A percentile compares a stretch with the other conserved stretches of the same genome.
Conservation (phyloP, 1,140 invertebrate genomes). For the Potamilus streckersoni region DNA sequence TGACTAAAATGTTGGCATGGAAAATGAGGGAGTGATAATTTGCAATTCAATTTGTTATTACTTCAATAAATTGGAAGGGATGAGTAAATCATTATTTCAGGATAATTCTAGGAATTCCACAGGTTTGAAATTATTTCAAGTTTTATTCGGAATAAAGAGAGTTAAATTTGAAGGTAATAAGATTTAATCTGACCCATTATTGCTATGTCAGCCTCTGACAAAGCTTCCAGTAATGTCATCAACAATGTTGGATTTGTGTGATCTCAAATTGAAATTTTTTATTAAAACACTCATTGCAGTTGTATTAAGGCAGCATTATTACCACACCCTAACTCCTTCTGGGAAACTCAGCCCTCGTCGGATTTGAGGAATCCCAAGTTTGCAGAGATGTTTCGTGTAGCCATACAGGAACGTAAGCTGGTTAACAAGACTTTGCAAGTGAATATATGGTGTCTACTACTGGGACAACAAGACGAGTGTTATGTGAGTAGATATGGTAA, state of each 20-base stretch:
- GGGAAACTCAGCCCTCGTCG: constrained; percentile 78
- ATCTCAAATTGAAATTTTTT: background rate
- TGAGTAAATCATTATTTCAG: no score
- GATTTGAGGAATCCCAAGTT: constrained; percentile 84
- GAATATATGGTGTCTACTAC: constrained; percentile 79
- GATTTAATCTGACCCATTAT: background rate
- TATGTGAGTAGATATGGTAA: constrained; percentile 50
- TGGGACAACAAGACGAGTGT: constrained; percentile 62
- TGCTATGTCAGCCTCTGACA: background rate
- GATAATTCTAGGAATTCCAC: no score
- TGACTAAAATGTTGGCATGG: background rate
- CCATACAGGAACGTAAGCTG: constrained; percentile 80
- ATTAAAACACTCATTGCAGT: constrained; percentile 67
- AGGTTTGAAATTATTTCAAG: no score
- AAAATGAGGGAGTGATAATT: background rate
- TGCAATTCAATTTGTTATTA: background rate
- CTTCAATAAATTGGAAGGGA: no score
- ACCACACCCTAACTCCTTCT: constrained; percentile 75
- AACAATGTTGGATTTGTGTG: background rate
- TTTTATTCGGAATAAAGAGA: no score
- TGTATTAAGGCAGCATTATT: constrained; percentile 84
- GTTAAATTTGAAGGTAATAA: background rate
- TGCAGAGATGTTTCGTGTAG: constrained; percentile 82
- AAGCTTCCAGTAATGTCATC: constrained; percentile 65
- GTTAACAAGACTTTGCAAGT: constrained; percentile 90